These are phyloP conservation scores for Phoenoteleia sp. DNA, from an alignment of 2,888 invertebrate genomes.

Conservation along the genomic window DNA sequence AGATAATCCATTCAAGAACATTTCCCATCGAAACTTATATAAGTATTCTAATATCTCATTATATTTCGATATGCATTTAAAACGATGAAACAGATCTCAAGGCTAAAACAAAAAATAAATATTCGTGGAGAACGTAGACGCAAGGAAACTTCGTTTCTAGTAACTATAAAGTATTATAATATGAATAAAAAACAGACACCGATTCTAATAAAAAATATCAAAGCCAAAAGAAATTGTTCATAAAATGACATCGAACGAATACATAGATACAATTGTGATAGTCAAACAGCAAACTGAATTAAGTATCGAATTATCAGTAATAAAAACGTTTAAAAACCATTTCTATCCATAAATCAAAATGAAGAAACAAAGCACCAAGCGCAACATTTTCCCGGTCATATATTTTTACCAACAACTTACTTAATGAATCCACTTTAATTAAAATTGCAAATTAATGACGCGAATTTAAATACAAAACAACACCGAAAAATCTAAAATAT, in stretches of 20 bases:
- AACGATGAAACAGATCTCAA: slow-evolving; percentile 58
- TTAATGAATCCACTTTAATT: slow-evolving; percentile 37
- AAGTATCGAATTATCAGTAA: too few species aligned
- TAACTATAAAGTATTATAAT: slow-evolving; percentile 30
- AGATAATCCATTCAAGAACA: too few species aligned
- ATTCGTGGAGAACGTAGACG: slow-evolving; percentile 8
- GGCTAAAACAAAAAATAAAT: slow-evolving; percentile 53
- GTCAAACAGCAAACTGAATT: too few species aligned
- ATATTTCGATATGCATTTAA: too few species aligned
- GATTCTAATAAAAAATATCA: neutral
- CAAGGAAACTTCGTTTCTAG: slow-evolving; percentile 19
- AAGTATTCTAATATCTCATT: too few species aligned
- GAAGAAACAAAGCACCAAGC: too few species aligned
- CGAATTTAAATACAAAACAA: slow-evolving; percentile 35
- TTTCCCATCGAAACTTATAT: too few species aligned
- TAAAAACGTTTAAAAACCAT: too few species aligned
- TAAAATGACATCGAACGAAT: neutral
- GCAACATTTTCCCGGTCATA: slow-evolving; percentile 40
- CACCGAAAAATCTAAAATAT: neutral
- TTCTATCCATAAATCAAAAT: too few species aligned
- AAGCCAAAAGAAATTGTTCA: neutral
- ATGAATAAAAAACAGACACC: neutral
- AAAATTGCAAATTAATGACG: slow-evolving; percentile 57
- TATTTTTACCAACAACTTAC: slow-evolving; percentile 33
- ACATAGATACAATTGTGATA: too few species aligned